Percentiles rank a stretch among this genome's conserved stretches.
Conservation (phyloP, 2,113 vertebrate species). For the Serilophus lunatus region DNA sequence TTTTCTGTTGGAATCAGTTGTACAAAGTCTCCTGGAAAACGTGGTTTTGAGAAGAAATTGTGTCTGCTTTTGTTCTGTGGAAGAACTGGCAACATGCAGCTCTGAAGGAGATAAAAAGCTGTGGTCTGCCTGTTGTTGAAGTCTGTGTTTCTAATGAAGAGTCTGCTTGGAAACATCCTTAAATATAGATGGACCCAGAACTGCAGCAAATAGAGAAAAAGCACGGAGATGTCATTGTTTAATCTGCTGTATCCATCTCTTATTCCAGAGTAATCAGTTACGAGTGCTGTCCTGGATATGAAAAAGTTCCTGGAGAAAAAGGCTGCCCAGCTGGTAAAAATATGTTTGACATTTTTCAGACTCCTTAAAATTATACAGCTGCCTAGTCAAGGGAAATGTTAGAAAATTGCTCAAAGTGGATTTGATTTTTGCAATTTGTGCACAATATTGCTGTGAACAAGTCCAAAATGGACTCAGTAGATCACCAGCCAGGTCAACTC, state of each 20-base stretch:
- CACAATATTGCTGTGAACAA: background rate
- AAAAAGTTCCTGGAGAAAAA: slow-evolving; percentile 90
- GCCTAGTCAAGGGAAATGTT: background rate
- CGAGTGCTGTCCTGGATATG: slow-evolving; percentile 97
- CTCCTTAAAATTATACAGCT: slow-evolving; percentile 13
- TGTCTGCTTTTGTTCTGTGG: background rate
- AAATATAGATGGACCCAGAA: background rate
- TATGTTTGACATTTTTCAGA: background rate
- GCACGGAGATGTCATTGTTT: background rate
- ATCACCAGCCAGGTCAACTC: background rate
- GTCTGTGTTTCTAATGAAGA: background rate
- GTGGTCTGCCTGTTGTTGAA: background rate
- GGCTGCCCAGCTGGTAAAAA: slow-evolving; percentile 93
- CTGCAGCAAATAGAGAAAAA: background rate
- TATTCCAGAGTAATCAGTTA: slow-evolving; percentile 89
- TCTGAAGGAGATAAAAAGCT: background rate
- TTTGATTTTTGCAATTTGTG: background rate
- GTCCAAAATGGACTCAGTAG: background rate
- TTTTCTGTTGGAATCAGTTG: background rate
- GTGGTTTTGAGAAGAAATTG: background rate
- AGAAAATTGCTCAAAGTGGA: background rate
- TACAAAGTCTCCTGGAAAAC: background rate
- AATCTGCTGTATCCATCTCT: background rate
- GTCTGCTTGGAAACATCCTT: background rate
- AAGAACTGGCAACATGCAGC: background rate